phyloP scores from a whole-genome alignment of 2,113 vertebrate genomes.

The Anser cygnoides region DNA sequence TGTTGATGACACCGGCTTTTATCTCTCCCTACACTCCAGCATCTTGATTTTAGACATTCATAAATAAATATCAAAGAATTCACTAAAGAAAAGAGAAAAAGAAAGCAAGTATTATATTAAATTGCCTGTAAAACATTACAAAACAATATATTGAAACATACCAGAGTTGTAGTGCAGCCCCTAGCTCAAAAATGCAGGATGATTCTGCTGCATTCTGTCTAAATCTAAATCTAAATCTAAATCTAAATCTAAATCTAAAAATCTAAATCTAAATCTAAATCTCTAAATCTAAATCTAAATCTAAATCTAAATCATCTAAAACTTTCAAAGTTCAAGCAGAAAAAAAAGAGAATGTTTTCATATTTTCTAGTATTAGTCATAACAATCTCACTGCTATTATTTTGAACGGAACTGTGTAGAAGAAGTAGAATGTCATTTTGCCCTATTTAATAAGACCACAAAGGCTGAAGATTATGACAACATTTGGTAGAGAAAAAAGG shows the following conservation, averaged over 20 bases:
- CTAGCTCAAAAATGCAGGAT: background rate
- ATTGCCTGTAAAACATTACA: background rate
- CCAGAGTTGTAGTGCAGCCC: background rate
- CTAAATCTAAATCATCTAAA: background rate
- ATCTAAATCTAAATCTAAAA: background rate
- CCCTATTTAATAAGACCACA: background rate
- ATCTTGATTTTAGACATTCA: background rate
- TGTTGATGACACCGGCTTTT: background rate
- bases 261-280: background rate
- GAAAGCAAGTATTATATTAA: background rate
- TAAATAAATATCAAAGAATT: slow-evolving; percentile 4
- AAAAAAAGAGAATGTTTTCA: background rate
- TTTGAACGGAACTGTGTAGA: background rate
- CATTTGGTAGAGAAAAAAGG: background rate
- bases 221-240: background rate
- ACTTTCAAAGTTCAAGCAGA: background rate
- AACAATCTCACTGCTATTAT: background rate
- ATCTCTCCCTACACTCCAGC: background rate
- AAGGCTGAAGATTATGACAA: background rate
- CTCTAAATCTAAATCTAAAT: background rate
- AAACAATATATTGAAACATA: background rate
- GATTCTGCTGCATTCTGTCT: background rate
- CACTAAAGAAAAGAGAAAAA: background rate
- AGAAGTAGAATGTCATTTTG: background rate
- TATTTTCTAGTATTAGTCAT: background rate